Base-by-base conservation (phyloP, 2,797 vertebrate genomes). In the Sebastes nivosus region DNA sequence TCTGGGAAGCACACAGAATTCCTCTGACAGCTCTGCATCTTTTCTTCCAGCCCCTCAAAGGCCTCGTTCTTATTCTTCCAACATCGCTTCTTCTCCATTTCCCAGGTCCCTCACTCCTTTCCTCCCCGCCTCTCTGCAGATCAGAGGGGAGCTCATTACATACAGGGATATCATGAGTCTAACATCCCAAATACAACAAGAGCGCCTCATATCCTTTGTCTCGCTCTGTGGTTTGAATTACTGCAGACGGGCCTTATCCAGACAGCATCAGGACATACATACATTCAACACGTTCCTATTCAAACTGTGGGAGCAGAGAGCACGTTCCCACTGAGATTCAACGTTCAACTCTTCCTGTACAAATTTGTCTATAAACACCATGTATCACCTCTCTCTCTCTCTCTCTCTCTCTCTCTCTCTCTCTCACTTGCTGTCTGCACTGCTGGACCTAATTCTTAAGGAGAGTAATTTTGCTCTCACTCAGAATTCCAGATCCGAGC, bases 401-500 rank as follows among this genome's bases (percentile, higher is more conserved):
- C 65, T 64, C 67, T 76, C 57, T 71, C 74, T 75, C 74, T 76
- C 50, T 65, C 57, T 30, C 29, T 30, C 29, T 30, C 29, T 30
- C 29, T 63, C 57, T 73, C 72, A 3, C 72, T 86, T 34, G 30
- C 72, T 75, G 50, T 18, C 65, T 78, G 78, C 75, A 77, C 83
- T 68, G 80, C 80, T 70, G 84, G 83, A 83, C 81, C 55, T 80
- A 86, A 90, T 90, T 93, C 85, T 84, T 82, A 85, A 79, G 72
- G 77, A 88, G 80, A 91, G 89, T 87, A 86, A 94, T 94, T 93
- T 92, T 80, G 72, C 90, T 88, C 88, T 92, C 87, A 75, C 88
- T 94, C 85, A 84, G 73, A 93, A 94, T 92, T 95, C 89, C 88
- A 93, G 80, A 94, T 92, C 83, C 88, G 64, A 84, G 89, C 80